phyloP scores from a whole-genome alignment of 2,888 invertebrate species.

The Hirtodrosophila alboralis region DNA sequence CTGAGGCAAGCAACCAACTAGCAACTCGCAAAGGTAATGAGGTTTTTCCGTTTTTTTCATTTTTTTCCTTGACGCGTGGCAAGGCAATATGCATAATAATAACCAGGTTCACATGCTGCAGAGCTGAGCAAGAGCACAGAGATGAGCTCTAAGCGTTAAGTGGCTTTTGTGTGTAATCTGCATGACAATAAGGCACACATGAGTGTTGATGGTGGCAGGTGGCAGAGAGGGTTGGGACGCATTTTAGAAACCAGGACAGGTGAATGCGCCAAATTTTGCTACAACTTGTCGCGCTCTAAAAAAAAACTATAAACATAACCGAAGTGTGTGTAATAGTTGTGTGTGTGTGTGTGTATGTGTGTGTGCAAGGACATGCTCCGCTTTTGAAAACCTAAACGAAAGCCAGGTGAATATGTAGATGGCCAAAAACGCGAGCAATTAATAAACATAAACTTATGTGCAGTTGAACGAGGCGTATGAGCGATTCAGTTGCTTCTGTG shows the following conservation, averaged over 20 bases:
- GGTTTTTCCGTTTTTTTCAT: too few relatives aligned
- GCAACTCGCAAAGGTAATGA: constrained; percentile 50
- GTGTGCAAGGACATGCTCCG: constrained; percentile 23
- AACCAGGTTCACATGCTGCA: constrained; percentile 37
- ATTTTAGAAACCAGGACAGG: constrained; percentile 17
- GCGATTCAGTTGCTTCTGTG: constrained; percentile 13
- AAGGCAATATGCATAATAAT: constrained; percentile 71
- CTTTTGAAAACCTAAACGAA: constrained; percentile 8
- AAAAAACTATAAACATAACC: constrained; percentile 43
- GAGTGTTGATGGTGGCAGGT: not conserved
- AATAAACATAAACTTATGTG: constrained; percentile 51
- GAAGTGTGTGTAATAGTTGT: not conserved
- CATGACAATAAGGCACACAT: constrained; percentile 63
- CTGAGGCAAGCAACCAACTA: constrained; percentile 21
- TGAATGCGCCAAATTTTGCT: constrained; percentile 37
- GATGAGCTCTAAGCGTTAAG: constrained; percentile 51
- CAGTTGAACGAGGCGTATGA: constrained; percentile 40
- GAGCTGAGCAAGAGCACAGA: constrained; percentile 1
- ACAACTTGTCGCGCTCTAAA: constrained; percentile 49
- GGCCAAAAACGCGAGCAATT: constrained; percentile 50
- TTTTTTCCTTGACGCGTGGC: constrained; percentile 11
- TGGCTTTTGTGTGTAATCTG: constrained; percentile 71
- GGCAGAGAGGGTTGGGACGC: too few relatives aligned
- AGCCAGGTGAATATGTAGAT: too few relatives aligned
- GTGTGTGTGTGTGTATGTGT: not conserved